phyloP scores from a whole-genome alignment of 2,113 vertebrate genomes.

The Terrapene triunguis region DNA sequence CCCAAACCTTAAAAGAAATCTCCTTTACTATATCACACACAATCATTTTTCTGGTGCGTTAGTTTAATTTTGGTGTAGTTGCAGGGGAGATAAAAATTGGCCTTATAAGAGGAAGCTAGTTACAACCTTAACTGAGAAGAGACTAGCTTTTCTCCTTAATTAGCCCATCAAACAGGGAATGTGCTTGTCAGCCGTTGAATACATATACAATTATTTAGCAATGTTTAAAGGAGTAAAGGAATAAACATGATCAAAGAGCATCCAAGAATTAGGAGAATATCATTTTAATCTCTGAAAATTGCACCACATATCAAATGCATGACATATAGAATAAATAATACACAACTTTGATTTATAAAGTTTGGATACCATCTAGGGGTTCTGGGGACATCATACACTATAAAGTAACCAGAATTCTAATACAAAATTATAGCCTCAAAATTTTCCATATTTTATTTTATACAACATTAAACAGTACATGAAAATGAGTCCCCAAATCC shows the following conservation, averaged over 20 bases:
- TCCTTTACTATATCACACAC: not conserved
- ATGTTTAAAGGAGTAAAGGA: constrained; percentile 72
- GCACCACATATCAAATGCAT: constrained; percentile 64
- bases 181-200: constrained; percentile 70
- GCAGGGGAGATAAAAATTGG: constrained; percentile 51
- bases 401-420: not conserved
- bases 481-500: not conserved
- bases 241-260: constrained; percentile 79
- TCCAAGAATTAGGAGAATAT: constrained; percentile 75
- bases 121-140: constrained; percentile 54
- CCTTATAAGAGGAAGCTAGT: constrained; percentile 55
- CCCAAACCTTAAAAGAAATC: not conserved
- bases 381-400: constrained; percentile 48
- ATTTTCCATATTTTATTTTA: constrained; percentile 14
- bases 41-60: not conserved
- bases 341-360: constrained; percentile 69
- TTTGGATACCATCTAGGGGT: constrained; percentile 75
- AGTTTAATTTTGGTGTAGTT: constrained; percentile 7
- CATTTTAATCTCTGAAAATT: constrained; percentile 80
- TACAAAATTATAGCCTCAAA: constrained; percentile 16
- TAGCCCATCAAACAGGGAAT: constrained; percentile 71
- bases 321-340: constrained; percentile 70
- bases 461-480: not conserved
- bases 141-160: constrained; percentile 63
- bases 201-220: constrained; percentile 74